Base-by-base conservation (phyloP, 2,888 invertebrate species). In the Eubasilissa splendida region DNA sequence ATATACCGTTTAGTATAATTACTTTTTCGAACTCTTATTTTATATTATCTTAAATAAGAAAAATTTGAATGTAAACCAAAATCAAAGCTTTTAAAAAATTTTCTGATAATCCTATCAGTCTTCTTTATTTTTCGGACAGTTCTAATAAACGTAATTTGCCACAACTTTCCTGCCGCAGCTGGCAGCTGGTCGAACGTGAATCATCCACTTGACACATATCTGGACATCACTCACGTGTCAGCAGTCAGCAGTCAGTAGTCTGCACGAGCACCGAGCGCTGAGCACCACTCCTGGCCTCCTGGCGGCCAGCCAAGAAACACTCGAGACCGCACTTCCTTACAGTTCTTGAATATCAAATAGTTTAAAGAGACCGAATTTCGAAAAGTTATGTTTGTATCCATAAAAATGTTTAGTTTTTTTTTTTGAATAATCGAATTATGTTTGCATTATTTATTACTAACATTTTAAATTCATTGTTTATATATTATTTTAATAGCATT, bases 161-260 rank as follows among this genome's bases (percentile, higher is more conserved):
- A 12, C 63, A 31, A 31, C 60, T 60, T 14, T 4, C 60, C 31
- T 31, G 31, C 33, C 10, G 10, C 60, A 31, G 22, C 60, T 31
- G 60, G 60, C 22, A 11, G 3, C 60, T 63, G 33, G 42, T 12
- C 50, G 58, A 58, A 4, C n/a, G 10, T 68, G 68, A 68, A 68
- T 68, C 68, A 68, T 50, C 68, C 14, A 42, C 68, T 68, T 68
- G 68, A 68, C 68, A 68, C 68, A 68, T 50, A 68, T 68, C 68
- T 68, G 63, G 63, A 22, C 63, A 63, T 33, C 63, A 63, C 50
- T 33, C 68, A 68, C 68, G 68, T 10, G 68, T 68, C 68, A 52
- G 68, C 68, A 68, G 50, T 50, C 33, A n/a, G 42, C 50, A 12
- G 31, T 12, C 66, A 8, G 65, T 22, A 31, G 11, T 8, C 22